These are phyloP conservation scores for Conops quadrifasciatus DNA, from an alignment of 2,888 invertebrate species.

Conservation along the genomic window DNA sequence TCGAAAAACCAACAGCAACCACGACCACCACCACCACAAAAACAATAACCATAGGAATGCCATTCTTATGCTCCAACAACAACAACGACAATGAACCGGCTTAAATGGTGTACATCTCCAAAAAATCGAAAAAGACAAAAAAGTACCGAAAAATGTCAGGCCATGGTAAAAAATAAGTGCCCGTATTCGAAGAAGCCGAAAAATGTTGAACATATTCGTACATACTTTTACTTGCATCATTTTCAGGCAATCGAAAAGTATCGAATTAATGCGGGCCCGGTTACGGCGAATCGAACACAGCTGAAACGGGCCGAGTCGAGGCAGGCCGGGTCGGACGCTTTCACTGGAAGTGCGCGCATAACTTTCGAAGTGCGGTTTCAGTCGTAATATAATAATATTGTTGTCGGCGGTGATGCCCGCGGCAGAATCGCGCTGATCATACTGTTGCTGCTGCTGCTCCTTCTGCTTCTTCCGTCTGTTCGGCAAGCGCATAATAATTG, in stretches of 20 bases:
- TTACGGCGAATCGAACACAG: background rate
- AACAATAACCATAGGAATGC: background rate
- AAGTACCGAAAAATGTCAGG: background rate
- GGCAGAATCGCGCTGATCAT: too few species aligned
- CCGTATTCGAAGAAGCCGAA: conserved; percentile 22
- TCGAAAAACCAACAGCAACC: background rate
- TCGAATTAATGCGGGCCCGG: conserved; percentile 20
- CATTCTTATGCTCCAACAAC: background rate
- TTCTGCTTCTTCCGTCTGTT: too few species aligned
- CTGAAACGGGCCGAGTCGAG: too few species aligned
- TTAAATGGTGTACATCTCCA: background rate
- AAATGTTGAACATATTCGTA: conserved; percentile 5
- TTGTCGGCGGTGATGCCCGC: background rate
- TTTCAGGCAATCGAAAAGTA: conserved; percentile 7
- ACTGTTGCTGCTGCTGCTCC: background rate
- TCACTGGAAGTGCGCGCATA: conserved; percentile 4
- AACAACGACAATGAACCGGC: background rate
- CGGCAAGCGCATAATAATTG: too few species aligned
- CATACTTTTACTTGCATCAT: too few species aligned
- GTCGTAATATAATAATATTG: conserved; percentile 27
- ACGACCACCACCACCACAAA: background rate
- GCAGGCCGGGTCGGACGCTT: background rate
- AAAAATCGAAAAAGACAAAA: background rate
- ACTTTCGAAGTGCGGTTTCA: background rate
- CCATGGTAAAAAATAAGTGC: background rate